Evolutionary conservation across 2,113 vertebrate genomes (phyloP).

Genomic region (Elephas maximus): DNA sequence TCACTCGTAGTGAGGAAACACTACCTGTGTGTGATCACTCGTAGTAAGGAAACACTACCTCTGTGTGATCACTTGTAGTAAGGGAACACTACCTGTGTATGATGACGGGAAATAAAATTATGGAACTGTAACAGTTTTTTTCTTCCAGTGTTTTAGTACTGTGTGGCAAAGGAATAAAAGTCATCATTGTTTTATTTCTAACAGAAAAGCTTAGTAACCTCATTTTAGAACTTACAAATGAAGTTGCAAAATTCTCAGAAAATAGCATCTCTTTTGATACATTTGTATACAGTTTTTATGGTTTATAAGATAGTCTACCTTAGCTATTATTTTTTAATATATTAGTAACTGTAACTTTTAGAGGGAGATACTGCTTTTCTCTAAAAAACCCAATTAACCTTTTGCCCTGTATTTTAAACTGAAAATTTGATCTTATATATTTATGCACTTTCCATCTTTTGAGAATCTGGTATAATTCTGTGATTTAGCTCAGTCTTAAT

Average conservation of each 20-base stretch:
- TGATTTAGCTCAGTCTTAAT: slow-evolving; percentile 8
- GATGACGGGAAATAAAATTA: background rate
- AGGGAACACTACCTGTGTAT: too few relatives aligned
- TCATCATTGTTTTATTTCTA: background rate
- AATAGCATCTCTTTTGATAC: background rate
- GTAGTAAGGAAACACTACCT: too few relatives aligned
- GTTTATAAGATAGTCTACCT: background rate
- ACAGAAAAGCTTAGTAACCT: background rate
- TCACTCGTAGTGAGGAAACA: too few relatives aligned
- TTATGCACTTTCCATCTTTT: background rate
- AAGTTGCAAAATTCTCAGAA: background rate
- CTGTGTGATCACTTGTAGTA: too few relatives aligned
- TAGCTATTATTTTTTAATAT: background rate
- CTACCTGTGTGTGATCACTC: too few relatives aligned
- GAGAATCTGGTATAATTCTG: background rate
- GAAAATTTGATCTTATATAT: background rate
- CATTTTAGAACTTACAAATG: background rate
- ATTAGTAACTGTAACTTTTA: background rate
- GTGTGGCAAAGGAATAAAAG: background rate
- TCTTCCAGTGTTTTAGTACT: background rate
- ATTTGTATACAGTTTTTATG: background rate
- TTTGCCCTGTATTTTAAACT: background rate
- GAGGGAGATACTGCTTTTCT: background rate
- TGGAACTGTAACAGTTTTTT: background rate
- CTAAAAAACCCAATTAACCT: background rate